Evolutionary conservation across 1,140 invertebrate genomes (phyloP), one percentile per base, ranked within the genome.

Genomic region (Lucilia sericata): DNA sequence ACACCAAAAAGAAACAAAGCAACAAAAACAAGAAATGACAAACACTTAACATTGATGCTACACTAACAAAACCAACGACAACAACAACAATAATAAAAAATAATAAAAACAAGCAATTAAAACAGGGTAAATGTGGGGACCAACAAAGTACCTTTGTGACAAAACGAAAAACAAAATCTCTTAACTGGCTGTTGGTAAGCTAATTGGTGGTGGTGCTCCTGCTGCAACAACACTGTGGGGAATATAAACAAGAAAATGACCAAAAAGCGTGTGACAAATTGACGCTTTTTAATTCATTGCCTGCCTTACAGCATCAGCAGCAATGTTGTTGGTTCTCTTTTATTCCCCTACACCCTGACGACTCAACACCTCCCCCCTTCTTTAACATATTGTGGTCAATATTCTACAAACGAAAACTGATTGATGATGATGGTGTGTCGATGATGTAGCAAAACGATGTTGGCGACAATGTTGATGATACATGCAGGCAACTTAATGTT

Each of bases 211-310:
- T 21, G 65, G 8, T 5, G 55, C 55, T 7, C 7, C 42, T 42
- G 42, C 42, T 42, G 42, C 42, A 42, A 10, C 42, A 8, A 42
- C 42, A 42, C 42, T 42, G 42, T 42, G 42, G 42, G 42, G 42
- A 42, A 42, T 10, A 42, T 42, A 42, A 42, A 8, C 7, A 60
- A 17, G 13, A 60, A 60, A n/a, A n/a, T 14, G n/a, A 60, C 3
- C n/a, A 60, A 49, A 80, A 25, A 51, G 42, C 42, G 47, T 80
- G 76, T 80, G 76, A 80, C 76, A 80, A 80, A 80, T 80, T 80
- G 76, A 80, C n/a, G 76, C 76, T 80, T 51, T 80, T 80, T 80
- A 80, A 80, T 49, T 80, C 76, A 80, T 51, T 80, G 76, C 19
- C 19, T 51, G 42, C 19, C 76, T 25, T 19, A 9, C 12, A 49